Percentiles rank a stretch among this genome's conserved stretches.
phyloP scores from a whole-genome alignment of 1,140 invertebrate genomes.

The Pteromalus puparum region DNA sequence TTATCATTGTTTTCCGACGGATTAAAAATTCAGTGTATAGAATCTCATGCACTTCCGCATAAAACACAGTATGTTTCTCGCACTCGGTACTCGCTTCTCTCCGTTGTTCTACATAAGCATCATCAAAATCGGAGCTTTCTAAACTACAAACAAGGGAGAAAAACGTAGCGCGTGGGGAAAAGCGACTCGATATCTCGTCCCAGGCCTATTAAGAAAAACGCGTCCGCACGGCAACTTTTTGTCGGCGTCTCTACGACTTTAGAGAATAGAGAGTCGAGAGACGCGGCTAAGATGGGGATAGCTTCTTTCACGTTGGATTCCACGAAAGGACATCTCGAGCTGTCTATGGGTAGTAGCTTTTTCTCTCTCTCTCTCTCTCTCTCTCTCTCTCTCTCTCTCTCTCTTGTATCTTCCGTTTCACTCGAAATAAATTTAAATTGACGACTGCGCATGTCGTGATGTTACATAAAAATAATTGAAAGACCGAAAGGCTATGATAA shows the following conservation, averaged over 20 bases:
- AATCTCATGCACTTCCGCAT: not conserved
- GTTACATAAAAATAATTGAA: not conserved
- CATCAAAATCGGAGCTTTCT: constrained; percentile 36
- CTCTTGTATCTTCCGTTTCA: too few species aligned
- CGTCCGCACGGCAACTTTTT: constrained; percentile 19
- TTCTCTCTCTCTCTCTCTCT: not conserved
- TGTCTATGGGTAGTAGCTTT: not conserved
- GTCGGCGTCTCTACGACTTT: constrained; percentile 8
- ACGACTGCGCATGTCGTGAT: too few species aligned
- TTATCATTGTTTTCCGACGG: not conserved
- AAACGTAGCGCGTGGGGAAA: not conserved
- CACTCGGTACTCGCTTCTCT: not conserved
- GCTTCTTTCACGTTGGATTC: constrained; percentile 28
- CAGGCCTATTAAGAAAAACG: constrained; percentile 19
- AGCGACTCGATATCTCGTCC: constrained; percentile 10
- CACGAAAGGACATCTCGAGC: constrained; percentile 13
- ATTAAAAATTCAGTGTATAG: not conserved
- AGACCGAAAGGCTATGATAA: not conserved
- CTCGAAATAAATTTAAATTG: too few species aligned
- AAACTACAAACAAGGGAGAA: constrained; percentile 26
- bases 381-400: not conserved
- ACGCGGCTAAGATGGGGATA: not conserved
- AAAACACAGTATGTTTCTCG: not conserved
- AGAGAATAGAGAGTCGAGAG: constrained; percentile 32
- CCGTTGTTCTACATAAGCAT: not conserved